Conservation (phyloP, 53 echinoderm and acorn worm species). For the Arbacia lixula region DNA sequence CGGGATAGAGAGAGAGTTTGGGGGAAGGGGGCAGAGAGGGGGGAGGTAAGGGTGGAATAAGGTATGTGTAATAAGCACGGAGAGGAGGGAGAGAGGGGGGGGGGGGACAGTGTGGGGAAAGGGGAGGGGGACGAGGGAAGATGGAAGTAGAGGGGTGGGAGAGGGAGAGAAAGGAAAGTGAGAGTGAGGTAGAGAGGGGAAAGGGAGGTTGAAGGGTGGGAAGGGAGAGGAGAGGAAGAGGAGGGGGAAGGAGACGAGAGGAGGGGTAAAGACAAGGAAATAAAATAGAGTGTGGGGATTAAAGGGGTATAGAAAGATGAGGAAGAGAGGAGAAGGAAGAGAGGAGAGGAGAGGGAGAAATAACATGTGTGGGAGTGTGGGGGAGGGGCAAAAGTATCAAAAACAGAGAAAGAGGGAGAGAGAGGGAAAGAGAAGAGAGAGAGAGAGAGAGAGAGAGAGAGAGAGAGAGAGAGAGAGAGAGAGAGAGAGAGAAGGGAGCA, state of each 20-base stretch:
- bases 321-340: neutral
- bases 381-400: neutral
- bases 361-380: neutral
- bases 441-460: conserved; percentile 7
- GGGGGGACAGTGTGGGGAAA: too few species aligned
- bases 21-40: too few species aligned
- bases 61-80: too few species aligned
- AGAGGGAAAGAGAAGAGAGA: neutral
- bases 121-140: too few species aligned
- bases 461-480: neutral
- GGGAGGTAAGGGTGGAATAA: too few species aligned
- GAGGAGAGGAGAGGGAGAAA: neutral
- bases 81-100: too few species aligned
- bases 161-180: too few species aligned
- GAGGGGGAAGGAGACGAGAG: neutral
- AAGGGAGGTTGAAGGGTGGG: too few species aligned
- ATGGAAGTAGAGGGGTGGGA: too few species aligned
- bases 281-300: neutral
- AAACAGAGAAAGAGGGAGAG: neutral
- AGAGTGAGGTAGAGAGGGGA: too few species aligned
- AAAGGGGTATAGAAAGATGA: neutral
- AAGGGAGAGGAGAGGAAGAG: too few species aligned
- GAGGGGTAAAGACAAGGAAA: neutral
- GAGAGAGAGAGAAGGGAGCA: neutral
- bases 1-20: too few species aligned